A percentile compares a stretch with the other conserved stretches of the same genome.
phyloP scores from a whole-genome alignment of 2,797 vertebrate genomes.

The Sebastes vulpes region DNA sequence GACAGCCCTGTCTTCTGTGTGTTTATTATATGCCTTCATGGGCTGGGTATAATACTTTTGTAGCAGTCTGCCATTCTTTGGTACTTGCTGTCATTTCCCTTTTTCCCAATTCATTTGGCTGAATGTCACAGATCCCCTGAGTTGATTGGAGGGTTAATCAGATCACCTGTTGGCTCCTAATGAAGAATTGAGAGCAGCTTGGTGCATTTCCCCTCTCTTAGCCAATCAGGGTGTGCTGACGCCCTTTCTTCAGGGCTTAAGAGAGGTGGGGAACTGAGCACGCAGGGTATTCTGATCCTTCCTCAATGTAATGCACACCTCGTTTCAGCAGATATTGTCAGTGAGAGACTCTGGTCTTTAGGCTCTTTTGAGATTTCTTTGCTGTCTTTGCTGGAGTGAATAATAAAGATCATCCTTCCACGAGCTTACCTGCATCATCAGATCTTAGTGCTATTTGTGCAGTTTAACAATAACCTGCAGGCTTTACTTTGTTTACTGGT shows the following conservation, averaged over 20 bases:
- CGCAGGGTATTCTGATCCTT: too few species aligned
- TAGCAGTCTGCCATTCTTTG: too few species aligned
- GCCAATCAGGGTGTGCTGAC: too few species aligned
- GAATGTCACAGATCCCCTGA: too few species aligned
- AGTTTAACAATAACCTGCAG: background rate
- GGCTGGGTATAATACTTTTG: too few species aligned
- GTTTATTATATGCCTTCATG: too few species aligned
- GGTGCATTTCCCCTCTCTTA: too few species aligned
- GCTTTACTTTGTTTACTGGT: background rate
- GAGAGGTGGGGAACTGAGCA: accelerated
- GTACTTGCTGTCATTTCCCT: background rate
- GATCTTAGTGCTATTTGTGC: background rate
- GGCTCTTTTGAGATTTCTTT: background rate
- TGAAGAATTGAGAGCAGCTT: background rate
- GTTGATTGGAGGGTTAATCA: background rate
- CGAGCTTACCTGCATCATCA: background rate
- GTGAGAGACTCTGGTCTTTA: background rate
- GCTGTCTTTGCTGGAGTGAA: background rate
- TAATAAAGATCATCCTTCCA: background rate
- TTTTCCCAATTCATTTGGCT: too few species aligned
- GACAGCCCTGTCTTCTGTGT: too few species aligned
- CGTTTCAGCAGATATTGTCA: background rate
- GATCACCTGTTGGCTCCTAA: background rate
- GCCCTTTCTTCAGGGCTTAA: too few species aligned
- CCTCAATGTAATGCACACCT: too few species aligned